A percentile compares a stretch with the other conserved stretches of the same genome.
Conservation (phyloP, 2,113 vertebrate species). For the Aix galericulata region DNA sequence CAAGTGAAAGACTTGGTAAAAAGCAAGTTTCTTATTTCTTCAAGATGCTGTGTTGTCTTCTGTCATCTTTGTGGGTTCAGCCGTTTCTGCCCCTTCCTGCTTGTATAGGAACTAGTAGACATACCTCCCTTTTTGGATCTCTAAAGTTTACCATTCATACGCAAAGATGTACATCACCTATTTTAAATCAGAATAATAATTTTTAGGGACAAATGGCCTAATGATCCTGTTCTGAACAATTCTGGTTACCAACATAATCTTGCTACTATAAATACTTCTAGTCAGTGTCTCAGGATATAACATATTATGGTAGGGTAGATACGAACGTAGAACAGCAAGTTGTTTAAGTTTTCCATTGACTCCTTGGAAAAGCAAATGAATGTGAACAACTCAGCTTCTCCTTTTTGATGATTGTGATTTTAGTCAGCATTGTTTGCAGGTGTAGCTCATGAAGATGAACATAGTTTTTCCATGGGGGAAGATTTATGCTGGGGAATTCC, state of each 20-base stretch:
- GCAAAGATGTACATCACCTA: not conserved
- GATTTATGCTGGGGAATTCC: not conserved
- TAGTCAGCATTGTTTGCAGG: not conserved
- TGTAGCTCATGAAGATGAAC: fast-evolving
- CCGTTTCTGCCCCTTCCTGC: not conserved
- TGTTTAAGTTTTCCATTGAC: not conserved
- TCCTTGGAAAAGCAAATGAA: not conserved
- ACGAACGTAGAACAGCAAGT: fast-evolving
- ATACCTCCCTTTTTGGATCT: not conserved
- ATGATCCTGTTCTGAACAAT: not conserved
- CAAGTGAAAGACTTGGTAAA: not conserved
- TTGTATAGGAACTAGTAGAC: not conserved
- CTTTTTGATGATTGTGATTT: not conserved
- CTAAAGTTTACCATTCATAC: not conserved
- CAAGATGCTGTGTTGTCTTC: not conserved
- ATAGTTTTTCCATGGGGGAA: fast-evolving
- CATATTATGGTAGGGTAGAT: fast-evolving
- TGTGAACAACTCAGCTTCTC: not conserved
- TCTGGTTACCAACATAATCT: not conserved
- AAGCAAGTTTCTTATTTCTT: not conserved
- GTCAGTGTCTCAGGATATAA: not conserved
- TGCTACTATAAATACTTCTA: not conserved
- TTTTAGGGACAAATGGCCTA: not conserved
- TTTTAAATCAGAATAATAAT: not conserved
- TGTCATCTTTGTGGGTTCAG: not conserved